A percentile compares a stretch with the other conserved stretches of the same genome.
These are phyloP conservation scores for Meloidogyne chitwoodi DNA, from an alignment of 1,140 invertebrate genomes.

Conservation along the genomic window DNA sequence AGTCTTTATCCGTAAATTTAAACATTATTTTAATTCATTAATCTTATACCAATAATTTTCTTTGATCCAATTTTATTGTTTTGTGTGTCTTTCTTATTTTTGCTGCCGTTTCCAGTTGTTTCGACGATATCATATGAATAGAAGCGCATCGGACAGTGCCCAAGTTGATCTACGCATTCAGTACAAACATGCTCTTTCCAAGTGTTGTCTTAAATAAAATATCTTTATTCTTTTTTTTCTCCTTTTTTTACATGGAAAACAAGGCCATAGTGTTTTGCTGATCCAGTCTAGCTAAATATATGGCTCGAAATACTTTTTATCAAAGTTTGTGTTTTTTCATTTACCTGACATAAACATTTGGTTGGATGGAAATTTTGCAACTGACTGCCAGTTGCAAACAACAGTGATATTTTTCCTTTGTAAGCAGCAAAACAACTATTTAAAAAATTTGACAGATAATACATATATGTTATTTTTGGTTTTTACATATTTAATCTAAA, in stretches of 20 bases:
- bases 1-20: neutral
- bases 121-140: slow-evolving; percentile 24
- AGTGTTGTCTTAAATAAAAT: slow-evolving; percentile 48
- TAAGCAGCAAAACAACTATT: slow-evolving; percentile 49
- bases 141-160: slow-evolving; percentile 58
- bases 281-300: slow-evolving; percentile 42
- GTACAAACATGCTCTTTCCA: slow-evolving; percentile 58
- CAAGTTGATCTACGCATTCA: slow-evolving; percentile 48
- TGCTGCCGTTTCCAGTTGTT: slow-evolving; percentile 24
- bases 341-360: slow-evolving; percentile 50
- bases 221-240: neutral
- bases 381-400: slow-evolving; percentile 29
- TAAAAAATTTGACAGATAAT: neutral
- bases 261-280: slow-evolving; percentile 53
- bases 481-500: neutral
- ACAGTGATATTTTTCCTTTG: slow-evolving; percentile 52
- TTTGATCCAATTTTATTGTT: neutral
- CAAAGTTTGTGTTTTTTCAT: neutral
- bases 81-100: neutral
- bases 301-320: neutral
- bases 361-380: slow-evolving; percentile 53
- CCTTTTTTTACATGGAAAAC: slow-evolving; percentile 52
- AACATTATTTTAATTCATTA: neutral
- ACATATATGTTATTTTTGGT: neutral
- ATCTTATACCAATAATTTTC: neutral